A percentile compares a stretch with the other conserved stretches of the same genome.
phyloP scores from a whole-genome alignment of 2,797 vertebrate genomes.

The Gastrophryne carolinensis region DNA sequence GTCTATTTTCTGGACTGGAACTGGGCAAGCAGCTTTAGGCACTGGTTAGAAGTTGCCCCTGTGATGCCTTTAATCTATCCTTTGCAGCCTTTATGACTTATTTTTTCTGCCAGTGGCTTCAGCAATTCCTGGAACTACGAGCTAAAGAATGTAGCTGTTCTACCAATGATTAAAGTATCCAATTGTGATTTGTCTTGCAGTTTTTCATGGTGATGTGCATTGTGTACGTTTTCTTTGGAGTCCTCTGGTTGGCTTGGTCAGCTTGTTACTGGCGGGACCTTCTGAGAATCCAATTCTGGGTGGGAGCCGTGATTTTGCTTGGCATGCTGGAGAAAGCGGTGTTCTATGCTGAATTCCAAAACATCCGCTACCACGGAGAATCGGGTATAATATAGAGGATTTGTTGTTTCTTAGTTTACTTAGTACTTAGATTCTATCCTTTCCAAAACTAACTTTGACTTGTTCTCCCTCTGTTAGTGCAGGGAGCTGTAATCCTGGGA shows the following conservation, averaged over 20 bases:
- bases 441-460: too few species aligned
- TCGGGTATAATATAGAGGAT: slow-evolving; percentile 67
- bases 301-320: slow-evolving; percentile 89
- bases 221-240: slow-evolving; percentile 89
- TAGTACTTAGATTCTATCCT: too few species aligned
- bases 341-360: slow-evolving; percentile 94
- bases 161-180: too few species aligned
- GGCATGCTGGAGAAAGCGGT: slow-evolving; percentile 95
- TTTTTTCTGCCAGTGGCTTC: too few species aligned
- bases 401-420: too few species aligned
- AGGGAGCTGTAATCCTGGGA: slow-evolving; percentile 87
- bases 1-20: too few species aligned
- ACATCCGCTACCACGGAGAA: slow-evolving; percentile 87
- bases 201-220: slow-evolving; percentile 94
- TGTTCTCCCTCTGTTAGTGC: slow-evolving; percentile 69
- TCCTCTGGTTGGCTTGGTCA: slow-evolving; percentile 92
- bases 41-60: too few species aligned
- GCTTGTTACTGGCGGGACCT: slow-evolving; percentile 92
- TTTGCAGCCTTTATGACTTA: too few species aligned
- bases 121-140: too few species aligned
- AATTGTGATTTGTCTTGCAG: slow-evolving; percentile 61
- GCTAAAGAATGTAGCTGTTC: too few species aligned
- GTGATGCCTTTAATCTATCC: too few species aligned
- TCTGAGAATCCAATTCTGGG: slow-evolving; percentile 93
- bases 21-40: too few species aligned